Evolutionary conservation across 1,140 invertebrate species (phyloP), one percentile per base, ranked within the genome.

Genomic region (Pseudomyrmex gracilis): DNA sequence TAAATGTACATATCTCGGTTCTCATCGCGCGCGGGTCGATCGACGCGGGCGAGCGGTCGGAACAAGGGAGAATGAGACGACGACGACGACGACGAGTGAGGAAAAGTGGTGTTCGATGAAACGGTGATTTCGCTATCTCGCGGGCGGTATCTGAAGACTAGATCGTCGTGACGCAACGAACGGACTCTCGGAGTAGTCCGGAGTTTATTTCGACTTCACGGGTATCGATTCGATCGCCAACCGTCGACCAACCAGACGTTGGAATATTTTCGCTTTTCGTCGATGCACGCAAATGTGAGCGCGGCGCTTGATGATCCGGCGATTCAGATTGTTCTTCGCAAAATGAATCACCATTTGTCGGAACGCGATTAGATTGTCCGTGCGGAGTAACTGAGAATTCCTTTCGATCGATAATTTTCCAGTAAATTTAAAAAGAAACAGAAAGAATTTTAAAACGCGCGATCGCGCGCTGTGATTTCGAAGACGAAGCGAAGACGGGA

Each of bases 91-190:
- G 67, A 47, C 60, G 84, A 70, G n/a, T 12, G 20, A n/a, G n/a
- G 22, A 4, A 49, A 20, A 15, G 9, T 51, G 24, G 57, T 71
- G 82, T 22, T 82, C 34, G 66, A 74, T 53, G 55, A 74, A 83
- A 70, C 73, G 57, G 86, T 86, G 77, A 83, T 76, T 86, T 83
- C 64, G 60, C 20, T 71, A 86, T 86, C 85, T 83, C 57, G 58
- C 47, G 58, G 17, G 47, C 60, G 20, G 68, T 20, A 66, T 82
- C 84, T 58, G 55, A 73, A 51, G 57, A 74, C 60, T 58, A 63
- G 70, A 86, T 82, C 80, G 84, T 74, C 78, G 66, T 87, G 86
- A 83, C 85, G 86, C 80, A 87, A 85, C 63, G 51, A n/a, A n/a
- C n/a, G n/a, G n/a, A n/a, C 57, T 45, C 71, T 60, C 34, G 78